Percentiles rank a stretch among this genome's conserved stretches.
These are phyloP conservation scores for Riparia riparia DNA, from an alignment of 2,113 vertebrate species.

Conservation along the genomic window DNA sequence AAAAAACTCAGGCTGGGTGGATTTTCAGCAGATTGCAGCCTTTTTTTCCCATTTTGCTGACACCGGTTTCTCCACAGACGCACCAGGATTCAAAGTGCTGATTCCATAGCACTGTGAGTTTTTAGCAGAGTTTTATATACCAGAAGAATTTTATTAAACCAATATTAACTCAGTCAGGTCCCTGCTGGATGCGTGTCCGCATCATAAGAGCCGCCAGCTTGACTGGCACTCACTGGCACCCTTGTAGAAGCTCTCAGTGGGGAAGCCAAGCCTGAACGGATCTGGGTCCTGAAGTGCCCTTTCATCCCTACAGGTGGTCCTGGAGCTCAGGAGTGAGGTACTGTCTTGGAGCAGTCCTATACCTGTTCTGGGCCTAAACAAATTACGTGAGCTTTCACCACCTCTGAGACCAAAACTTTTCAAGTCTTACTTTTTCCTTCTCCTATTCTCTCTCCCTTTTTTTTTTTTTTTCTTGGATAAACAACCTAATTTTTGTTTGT, in stretches of 20 bases:
- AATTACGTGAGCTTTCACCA: conserved; percentile 56
- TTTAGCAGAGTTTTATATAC: conserved; percentile 34
- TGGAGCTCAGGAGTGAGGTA: conserved; percentile 9
- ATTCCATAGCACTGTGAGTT: neutral
- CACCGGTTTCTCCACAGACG: neutral
- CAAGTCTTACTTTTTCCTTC: neutral
- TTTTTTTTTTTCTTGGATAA: neutral
- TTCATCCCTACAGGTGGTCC: conserved; percentile 46
- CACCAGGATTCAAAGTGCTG: neutral
- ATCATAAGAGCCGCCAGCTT: neutral
- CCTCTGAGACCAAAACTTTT: neutral
- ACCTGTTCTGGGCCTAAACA: conserved; percentile 49
- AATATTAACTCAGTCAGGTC: conserved; percentile 17
- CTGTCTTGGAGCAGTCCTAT: conserved; percentile 1
- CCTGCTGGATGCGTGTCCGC: conserved; percentile 30
- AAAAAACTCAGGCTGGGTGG: neutral
- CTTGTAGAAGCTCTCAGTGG: neutral
- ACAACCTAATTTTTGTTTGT: neutral
- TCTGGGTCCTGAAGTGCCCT: neutral
- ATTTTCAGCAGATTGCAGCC: neutral
- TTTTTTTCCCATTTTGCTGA: neutral
- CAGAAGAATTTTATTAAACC: conserved; percentile 28
- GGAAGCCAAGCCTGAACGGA: neutral
- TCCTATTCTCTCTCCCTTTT: neutral
- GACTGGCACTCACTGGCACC: conserved; percentile 48